Evolutionary conservation across 2,797 vertebrate genomes (phyloP).

Genomic region (Rhodeus uyekii): DNA sequence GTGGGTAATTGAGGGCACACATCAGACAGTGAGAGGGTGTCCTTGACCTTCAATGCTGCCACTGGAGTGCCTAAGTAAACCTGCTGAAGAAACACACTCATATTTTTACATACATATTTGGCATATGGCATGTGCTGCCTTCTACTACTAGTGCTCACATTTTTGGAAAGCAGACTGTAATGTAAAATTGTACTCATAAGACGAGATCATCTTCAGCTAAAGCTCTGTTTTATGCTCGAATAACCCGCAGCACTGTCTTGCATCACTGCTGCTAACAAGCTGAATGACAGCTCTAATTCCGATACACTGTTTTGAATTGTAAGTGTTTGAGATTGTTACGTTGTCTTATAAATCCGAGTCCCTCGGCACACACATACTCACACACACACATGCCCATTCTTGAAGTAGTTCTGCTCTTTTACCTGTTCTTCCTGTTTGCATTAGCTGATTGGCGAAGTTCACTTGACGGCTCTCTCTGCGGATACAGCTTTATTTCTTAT

Average conservation of each 20-base stretch:
- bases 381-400: not conserved
- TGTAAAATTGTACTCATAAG: not conserved
- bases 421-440: constrained; percentile 13
- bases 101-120: not conserved
- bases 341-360: constrained; percentile 7
- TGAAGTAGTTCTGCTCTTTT: not conserved
- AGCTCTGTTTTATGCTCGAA: not conserved
- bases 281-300: constrained; percentile 4
- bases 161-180: not conserved
- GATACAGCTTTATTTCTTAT: constrained; percentile 35
- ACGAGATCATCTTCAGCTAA: not conserved
- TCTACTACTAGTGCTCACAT: not conserved
- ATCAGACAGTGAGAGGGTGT: constrained; percentile 55
- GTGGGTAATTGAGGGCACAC: constrained; percentile 64
- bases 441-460: constrained; percentile 14
- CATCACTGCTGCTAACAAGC: constrained; percentile 6
- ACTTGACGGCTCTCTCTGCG: not conserved
- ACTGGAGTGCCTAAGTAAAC: constrained; percentile 28
- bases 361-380: not conserved
- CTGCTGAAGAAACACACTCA: constrained; percentile 27
- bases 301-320: not conserved
- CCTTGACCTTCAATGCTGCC: constrained; percentile 71
- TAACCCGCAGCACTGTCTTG: not conserved
- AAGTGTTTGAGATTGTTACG: not conserved
- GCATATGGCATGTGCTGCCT: not conserved